Evolutionary conservation across 2,113 vertebrate species (phyloP).

Genomic region (Scartelaos histophorus): DNA sequence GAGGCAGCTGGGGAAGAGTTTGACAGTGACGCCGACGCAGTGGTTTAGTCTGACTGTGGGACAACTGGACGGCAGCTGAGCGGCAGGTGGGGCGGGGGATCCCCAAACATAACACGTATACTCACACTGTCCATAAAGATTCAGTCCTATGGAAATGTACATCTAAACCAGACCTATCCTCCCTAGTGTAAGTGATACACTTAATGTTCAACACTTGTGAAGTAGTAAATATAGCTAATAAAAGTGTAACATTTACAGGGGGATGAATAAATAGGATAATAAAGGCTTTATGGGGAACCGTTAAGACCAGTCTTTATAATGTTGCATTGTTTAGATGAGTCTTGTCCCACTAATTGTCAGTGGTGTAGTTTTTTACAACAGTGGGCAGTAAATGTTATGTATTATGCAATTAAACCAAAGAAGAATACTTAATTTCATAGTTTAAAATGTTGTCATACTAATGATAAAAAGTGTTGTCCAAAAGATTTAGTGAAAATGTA

Average conservation of each 20-base stretch:
- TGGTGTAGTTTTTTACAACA: background rate
- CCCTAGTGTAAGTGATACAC: background rate
- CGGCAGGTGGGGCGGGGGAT: slow-evolving; percentile 8
- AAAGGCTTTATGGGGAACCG: background rate
- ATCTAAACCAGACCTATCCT: background rate
- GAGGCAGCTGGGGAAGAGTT: slow-evolving; percentile 32
- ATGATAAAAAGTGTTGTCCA: background rate
- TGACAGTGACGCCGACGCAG: slow-evolving; percentile 11
- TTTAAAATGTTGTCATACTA: background rate
- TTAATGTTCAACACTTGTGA: background rate
- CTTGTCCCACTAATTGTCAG: background rate
- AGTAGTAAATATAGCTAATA: background rate
- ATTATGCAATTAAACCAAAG: background rate
- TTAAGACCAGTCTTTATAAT: background rate
- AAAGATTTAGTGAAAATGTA: background rate
- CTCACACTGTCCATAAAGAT: background rate
- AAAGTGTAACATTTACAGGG: background rate
- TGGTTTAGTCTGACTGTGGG: slow-evolving; percentile 17
- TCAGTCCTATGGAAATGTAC: background rate
- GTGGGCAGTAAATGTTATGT: background rate
- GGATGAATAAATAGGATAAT: background rate
- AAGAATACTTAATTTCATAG: background rate
- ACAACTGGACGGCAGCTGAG: slow-evolving; percentile 58
- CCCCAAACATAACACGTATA: slow-evolving; percentile 3
- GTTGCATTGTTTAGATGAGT: background rate